phyloP scores from a whole-genome alignment of 2,888 invertebrate species.

The Cinara cedri region DNA sequence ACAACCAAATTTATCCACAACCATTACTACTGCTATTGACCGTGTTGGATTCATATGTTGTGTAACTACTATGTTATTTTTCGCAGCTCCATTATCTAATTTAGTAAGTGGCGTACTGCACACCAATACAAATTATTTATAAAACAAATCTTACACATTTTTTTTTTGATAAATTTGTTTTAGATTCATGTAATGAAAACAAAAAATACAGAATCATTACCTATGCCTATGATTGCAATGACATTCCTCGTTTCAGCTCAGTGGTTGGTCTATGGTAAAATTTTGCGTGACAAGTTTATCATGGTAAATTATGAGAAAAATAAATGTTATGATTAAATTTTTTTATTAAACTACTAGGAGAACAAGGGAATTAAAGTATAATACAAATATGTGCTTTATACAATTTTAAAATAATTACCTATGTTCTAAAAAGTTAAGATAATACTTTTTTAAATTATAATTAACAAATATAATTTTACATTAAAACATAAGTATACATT shows the following conservation, averaged over 20 bases:
- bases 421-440: no score
- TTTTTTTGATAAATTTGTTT: constrained; percentile 58
- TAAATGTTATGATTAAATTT: no score
- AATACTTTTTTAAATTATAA: no score
- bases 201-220: constrained; percentile 83
- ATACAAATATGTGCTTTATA: not conserved
- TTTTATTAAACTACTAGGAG: no score
- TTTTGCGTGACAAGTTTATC: constrained; percentile 79
- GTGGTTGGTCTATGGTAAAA: constrained; percentile 84
- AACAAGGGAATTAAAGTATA: not conserved
- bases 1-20: not conserved
- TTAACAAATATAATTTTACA: no score
- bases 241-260: constrained; percentile 81
- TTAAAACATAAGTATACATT: not conserved
- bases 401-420: no score
- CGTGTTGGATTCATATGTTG: constrained; percentile 76
- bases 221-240: constrained; percentile 83
- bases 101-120: constrained; percentile 65
- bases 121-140: not conserved
- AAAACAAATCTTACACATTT: not conserved
- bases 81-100: constrained; percentile 82
- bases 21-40: constrained; percentile 64
- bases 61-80: constrained; percentile 77
- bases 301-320: constrained; percentile 66
- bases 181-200: constrained; percentile 77